A percentile compares a stretch with the other conserved stretches of the same genome.
Conservation (phyloP, 2,113 vertebrate species). For the Cebidichthys violaceus region DNA sequence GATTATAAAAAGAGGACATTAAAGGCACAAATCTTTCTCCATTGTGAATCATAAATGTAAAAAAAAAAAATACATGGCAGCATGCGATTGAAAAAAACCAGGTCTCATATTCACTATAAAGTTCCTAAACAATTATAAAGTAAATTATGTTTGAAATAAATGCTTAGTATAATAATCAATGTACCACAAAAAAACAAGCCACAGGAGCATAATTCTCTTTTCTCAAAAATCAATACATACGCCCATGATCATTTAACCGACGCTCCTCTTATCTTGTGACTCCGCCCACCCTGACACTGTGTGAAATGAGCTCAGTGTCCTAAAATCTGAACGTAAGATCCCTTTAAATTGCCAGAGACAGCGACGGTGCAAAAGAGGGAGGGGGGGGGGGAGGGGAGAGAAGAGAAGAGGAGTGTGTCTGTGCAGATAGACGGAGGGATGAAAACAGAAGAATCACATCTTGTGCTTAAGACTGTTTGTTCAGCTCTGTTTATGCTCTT, state of each 20-base stretch:
- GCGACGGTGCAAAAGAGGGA: conserved; percentile 7
- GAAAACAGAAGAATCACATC: conserved; percentile 54
- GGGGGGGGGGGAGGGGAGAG: no score
- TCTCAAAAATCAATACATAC: conserved; percentile 45
- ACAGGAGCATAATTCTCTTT: conserved; percentile 31
- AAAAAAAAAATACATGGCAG: neutral
- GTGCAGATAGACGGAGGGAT: conserved; percentile 24
- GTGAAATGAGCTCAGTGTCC: conserved; percentile 34
- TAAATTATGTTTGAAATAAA: conserved; percentile 27
- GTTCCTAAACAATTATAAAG: conserved; percentile 19
- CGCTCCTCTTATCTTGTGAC: conserved; percentile 42
- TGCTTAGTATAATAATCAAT: conserved; percentile 45
- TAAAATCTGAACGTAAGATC: conserved; percentile 33
- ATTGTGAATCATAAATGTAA: conserved; percentile 11
- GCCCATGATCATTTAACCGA: conserved; percentile 47
- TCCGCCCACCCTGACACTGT: conserved; percentile 33
- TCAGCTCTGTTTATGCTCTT: conserved; percentile 74
- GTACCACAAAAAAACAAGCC: conserved; percentile 18
- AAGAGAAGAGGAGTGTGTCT: neutral
- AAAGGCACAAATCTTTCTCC: conserved; percentile 34
- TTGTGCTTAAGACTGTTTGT: conserved; percentile 64
- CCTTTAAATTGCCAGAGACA: conserved; percentile 18
- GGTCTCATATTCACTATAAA: neutral
- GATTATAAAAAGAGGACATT: conserved; percentile 42
- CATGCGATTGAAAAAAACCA: neutral